Evolutionary conservation across 2,888 invertebrate species (phyloP), one percentile per base, ranked within the genome.

Genomic region (Penaeus monodon): DNA sequence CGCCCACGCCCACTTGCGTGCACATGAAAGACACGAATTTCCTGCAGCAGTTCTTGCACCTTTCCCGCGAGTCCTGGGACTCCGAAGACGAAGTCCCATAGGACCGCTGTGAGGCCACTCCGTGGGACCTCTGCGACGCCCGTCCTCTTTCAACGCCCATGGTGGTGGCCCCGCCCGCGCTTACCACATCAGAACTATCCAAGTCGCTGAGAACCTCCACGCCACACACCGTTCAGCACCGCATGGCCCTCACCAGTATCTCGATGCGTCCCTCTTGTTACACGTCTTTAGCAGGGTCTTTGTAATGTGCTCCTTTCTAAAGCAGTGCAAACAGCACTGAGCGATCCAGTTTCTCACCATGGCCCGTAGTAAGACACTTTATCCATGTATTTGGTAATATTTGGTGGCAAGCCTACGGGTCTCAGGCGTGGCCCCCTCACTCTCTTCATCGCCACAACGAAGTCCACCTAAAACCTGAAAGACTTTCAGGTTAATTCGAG

Each of bases 21-120:
- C 96, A 97, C 97, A 97, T 97, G 92, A 97, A 97, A 14, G 97
- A 96, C 86, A 96, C 95, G 91, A 97, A 94, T 92, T 97, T 97
- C 74, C 97, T 94, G 91, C 96, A 96, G 92, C 96, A 97, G 91
- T 96, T 96, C 92, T 96, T 96, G 86, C 97, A 94, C 91, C 95
- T 95, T 91, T 96, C 96, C 64, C 95, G 93, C 0, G 96, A 95
- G 91, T 95, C 95, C 91, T 94, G 94, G 0, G 95, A 91, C 7
- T 90, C 94, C 88, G 94, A 94, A 14, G 90, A 90, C 20, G 90
- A 90, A 14, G 87, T 88, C 14, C 90, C 90, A 76, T 90, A 88
- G 33, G 90, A 90, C 22, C 90, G 81, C 49, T 89, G 88, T 7
- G 90, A 90, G 6, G 88, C 84, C 65, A 57, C 63, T 6, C 83